Percentiles rank a stretch among this genome's conserved stretches.
phyloP scores from a whole-genome alignment of 2,113 vertebrate genomes.

The Dicentrarchus labrax region DNA sequence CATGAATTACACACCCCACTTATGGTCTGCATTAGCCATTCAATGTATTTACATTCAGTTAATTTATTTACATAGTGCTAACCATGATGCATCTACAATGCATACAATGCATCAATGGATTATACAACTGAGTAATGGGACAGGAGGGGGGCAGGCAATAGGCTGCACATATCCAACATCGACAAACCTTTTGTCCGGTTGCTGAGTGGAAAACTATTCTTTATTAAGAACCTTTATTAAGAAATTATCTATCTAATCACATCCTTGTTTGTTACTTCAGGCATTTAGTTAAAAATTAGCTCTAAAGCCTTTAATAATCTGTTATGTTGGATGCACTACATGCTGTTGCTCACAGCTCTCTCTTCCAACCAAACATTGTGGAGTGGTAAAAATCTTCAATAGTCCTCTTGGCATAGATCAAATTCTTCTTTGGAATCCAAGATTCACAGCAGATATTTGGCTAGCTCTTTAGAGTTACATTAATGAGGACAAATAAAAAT shows the following conservation, averaged over 20 bases:
- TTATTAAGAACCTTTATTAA: too few species aligned
- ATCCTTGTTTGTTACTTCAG: slow-evolving; percentile 28
- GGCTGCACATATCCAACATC: background rate
- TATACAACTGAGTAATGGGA: background rate
- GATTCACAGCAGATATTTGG: slow-evolving; percentile 46
- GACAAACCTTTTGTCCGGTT: background rate
- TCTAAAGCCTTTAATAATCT: slow-evolving; percentile 48
- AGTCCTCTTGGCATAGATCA: slow-evolving; percentile 26
- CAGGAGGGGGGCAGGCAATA: background rate
- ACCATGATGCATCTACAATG: background rate
- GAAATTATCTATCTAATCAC: background rate
- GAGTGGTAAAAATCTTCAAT: slow-evolving; percentile 44
- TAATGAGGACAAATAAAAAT: slow-evolving; percentile 51
- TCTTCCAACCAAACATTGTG: slow-evolving; percentile 15
- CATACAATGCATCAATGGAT: background rate
- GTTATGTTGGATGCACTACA: slow-evolving; percentile 27
- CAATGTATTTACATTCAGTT: background rate
- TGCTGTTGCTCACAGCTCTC: slow-evolving; percentile 25
- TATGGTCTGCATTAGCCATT: background rate
- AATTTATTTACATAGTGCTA: too few species aligned
- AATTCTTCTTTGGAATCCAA: slow-evolving; percentile 45
- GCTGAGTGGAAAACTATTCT: background rate
- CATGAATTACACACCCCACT: background rate
- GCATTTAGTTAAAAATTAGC: slow-evolving; percentile 27
- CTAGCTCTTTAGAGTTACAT: slow-evolving; percentile 22